These are phyloP conservation scores for Diaprepes abbreviatus DNA, from an alignment of 2,888 invertebrate species.

Conservation along the genomic window DNA sequence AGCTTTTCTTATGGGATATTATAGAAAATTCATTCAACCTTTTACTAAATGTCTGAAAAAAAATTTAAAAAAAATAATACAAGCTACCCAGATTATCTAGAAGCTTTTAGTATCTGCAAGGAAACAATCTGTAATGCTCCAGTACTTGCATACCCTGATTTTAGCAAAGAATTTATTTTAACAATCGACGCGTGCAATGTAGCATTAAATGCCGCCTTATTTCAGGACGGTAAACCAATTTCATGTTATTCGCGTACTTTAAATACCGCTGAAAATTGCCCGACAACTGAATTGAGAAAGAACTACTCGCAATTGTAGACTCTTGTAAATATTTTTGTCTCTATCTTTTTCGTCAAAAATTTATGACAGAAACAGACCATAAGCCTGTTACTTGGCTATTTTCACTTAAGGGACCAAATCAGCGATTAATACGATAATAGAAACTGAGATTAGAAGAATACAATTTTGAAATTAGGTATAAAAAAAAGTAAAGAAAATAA, in stretches of 20 bases:
- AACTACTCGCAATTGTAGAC: no score
- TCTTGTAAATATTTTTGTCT: no score
- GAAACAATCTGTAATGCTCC: conserved; percentile 18
- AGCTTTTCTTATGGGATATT: conserved; percentile 50
- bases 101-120: background rate
- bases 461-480: no score
- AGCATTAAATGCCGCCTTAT: conserved; percentile 48
- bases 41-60: conserved; percentile 34
- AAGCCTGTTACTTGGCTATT: no score
- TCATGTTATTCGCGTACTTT: conserved; percentile 47
- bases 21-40: conserved; percentile 25
- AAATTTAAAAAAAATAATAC: conserved; percentile 24
- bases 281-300: no score
- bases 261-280: no score
- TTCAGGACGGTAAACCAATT: conserved; percentile 50
- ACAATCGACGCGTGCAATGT: conserved; percentile 50
- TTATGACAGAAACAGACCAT: no score
- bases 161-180: conserved; percentile 41
- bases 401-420: no score
- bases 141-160: conserved; percentile 27
- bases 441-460: no score
- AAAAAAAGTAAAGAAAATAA: no score
- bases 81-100: conserved; percentile 3
- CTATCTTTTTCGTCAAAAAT: no score
- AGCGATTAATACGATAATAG: no score